phyloP scores from a whole-genome alignment of 2,113 vertebrate species.

The Tragelaphus buxtoni region DNA sequence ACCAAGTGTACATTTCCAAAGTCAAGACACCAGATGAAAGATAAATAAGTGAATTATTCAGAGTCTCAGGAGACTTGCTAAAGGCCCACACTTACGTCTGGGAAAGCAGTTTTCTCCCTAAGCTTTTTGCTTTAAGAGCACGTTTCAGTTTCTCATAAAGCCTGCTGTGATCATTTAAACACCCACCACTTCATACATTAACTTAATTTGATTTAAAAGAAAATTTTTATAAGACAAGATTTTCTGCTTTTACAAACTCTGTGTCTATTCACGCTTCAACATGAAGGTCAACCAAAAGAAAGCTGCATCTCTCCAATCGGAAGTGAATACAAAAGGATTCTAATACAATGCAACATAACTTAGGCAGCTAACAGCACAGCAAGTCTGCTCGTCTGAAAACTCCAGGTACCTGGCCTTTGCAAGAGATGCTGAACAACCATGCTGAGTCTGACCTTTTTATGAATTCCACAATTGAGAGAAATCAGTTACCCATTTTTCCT shows the following conservation, averaged over 20 bases:
- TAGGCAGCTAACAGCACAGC: background rate
- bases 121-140: background rate
- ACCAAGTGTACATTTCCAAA: background rate
- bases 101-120: background rate
- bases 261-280: background rate
- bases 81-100: background rate
- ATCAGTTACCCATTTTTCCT: background rate
- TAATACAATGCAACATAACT: background rate
- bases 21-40: background rate
- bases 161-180: constrained; percentile 27
- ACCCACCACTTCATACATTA: constrained; percentile 17
- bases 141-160: constrained; percentile 27
- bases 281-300: constrained; percentile 19
- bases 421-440: background rate
- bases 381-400: background rate
- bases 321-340: background rate
- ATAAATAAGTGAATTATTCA: background rate
- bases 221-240: background rate
- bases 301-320: background rate
- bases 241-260: constrained; percentile 50
- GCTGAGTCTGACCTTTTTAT: background rate
- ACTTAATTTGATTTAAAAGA: constrained; percentile 27
- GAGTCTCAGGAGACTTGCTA: background rate
- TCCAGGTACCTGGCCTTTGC: background rate
- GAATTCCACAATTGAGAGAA: constrained; percentile 19